These are phyloP conservation scores for Phocides pigmalion DNA, from an alignment of 1,140 invertebrate species.

Conservation along the genomic window DNA sequence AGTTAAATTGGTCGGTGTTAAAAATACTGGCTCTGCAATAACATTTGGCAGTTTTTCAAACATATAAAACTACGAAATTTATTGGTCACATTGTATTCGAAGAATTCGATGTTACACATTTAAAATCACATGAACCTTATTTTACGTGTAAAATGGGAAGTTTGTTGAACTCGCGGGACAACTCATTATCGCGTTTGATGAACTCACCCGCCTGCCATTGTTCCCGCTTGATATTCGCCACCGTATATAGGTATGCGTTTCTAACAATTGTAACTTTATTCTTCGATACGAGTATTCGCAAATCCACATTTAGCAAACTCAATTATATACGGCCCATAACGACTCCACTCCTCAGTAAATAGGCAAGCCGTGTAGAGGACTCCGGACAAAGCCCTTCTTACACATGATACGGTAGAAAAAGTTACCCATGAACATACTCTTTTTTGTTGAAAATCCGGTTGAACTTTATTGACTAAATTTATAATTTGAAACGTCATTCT, in stretches of 20 bases:
- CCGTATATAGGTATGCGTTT: conserved; percentile 44
- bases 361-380: conserved; percentile 11
- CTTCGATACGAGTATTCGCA: conserved; percentile 3
- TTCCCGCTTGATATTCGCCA: conserved; percentile 62
- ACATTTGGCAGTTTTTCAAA: conserved; percentile 52
- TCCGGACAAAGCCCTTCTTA: conserved; percentile 34
- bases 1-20: conserved; percentile 19
- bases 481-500: neutral
- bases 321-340: conserved; percentile 11
- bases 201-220: conserved; percentile 69
- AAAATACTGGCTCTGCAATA: conserved; percentile 33
- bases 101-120: conserved; percentile 62
- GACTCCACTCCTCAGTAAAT: conserved; percentile 7
- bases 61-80: conserved; percentile 47
- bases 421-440: conserved; percentile 16
- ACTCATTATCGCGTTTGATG: conserved; percentile 79
- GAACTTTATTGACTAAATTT: conserved; percentile 9
- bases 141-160: conserved; percentile 73
- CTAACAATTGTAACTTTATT: conserved; percentile 21
- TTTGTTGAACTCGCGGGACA: conserved; percentile 79
- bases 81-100: conserved; percentile 38
- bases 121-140: conserved; percentile 63
- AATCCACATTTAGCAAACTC: neutral
- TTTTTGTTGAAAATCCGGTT: conserved; percentile 12
- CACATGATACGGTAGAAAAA: neutral